Evolutionary conservation across 2,113 vertebrate species (phyloP), one percentile per base, ranked within the genome.

Genomic region (Scytalopus superciliaris): DNA sequence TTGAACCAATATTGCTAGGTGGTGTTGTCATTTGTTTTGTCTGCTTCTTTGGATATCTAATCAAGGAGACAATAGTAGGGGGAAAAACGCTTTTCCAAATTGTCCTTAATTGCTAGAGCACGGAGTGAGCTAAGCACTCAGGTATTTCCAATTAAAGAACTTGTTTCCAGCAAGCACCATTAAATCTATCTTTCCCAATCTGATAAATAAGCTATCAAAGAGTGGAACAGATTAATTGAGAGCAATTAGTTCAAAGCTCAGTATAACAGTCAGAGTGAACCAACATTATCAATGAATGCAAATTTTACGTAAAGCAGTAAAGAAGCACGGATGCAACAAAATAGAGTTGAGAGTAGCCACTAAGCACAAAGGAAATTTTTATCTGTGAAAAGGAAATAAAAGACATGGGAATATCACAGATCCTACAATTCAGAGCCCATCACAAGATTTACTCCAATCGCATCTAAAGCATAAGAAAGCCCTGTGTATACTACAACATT

Each of bases 81-180:
- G 95, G 95, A 97, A 98, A 97, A 98, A 98, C 96, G 86, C 95
- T 97, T 98, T 97, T 97, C 97, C 97, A 98, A 98, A 99, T 99
- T 99, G 98, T 98, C 98, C 98, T 99, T 99, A 99, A 99, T 99
- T 99, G 98, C 98, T 97, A 50, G 96, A 98, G 96, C 97, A 98
- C 95, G 53, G 96, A 98, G 96, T 97, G 93, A 97, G 88, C 98
- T 98, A 98, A 98, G 97, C 96, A 97, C 92, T 96, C 97, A 97
- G 96, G 97, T 98, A 96, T 98, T 98, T 98, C 97, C 98, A 98
- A 98, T 98, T 98, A 98, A 97, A 97, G 97, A 96, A 97, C 97
- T 97, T 97, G 97, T 98, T 98, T 98, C 96, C 96, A 98, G 95
- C 97, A 96, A 97, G 95, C 78, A 76, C 97, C 97, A 97, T 98